Percentiles rank a stretch among this genome's conserved stretches.
phyloP scores from a whole-genome alignment of 2,797 vertebrate genomes.

The Xerus rutilus region DNA sequence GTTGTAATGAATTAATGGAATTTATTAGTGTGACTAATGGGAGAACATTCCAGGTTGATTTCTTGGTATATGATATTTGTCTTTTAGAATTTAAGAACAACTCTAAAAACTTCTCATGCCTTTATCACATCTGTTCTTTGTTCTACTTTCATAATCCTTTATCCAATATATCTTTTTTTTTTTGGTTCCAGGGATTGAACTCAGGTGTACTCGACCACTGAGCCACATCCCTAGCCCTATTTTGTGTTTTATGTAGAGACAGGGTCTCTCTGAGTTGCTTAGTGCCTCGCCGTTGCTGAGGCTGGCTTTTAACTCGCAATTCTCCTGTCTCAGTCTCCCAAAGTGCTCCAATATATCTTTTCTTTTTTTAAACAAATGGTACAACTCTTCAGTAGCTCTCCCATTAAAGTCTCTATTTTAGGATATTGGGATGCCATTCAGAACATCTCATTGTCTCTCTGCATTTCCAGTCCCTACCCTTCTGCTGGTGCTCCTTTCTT shows the following conservation, averaged over 20 bases:
- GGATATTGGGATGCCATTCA: background rate
- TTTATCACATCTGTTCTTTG: background rate
- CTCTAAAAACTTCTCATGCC: background rate
- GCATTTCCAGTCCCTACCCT: background rate
- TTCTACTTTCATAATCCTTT: slow-evolving; percentile 2
- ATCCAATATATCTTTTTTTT: background rate
- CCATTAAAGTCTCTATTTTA: background rate
- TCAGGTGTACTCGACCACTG: too few relatives aligned
- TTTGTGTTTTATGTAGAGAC: too few relatives aligned
- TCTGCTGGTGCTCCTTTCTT: background rate
- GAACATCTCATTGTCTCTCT: background rate
- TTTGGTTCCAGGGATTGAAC: too few relatives aligned
- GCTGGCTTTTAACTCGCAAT: too few relatives aligned
- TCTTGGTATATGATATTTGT: background rate
- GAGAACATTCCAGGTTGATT: background rate
- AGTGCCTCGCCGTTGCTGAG: too few relatives aligned
- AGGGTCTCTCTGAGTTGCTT: too few relatives aligned
- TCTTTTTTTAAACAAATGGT: background rate
- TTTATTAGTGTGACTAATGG: background rate
- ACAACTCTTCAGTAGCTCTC: background rate
- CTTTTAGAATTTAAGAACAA: slow-evolving; percentile 33
- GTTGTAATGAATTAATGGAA: background rate
- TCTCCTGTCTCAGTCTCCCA: too few relatives aligned
- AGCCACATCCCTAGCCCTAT: too few relatives aligned
- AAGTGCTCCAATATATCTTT: background rate